These are phyloP conservation scores for Caenorhabditis sp. DNA, from an alignment of 2,888 invertebrate genomes.

Conservation along the genomic window DNA sequence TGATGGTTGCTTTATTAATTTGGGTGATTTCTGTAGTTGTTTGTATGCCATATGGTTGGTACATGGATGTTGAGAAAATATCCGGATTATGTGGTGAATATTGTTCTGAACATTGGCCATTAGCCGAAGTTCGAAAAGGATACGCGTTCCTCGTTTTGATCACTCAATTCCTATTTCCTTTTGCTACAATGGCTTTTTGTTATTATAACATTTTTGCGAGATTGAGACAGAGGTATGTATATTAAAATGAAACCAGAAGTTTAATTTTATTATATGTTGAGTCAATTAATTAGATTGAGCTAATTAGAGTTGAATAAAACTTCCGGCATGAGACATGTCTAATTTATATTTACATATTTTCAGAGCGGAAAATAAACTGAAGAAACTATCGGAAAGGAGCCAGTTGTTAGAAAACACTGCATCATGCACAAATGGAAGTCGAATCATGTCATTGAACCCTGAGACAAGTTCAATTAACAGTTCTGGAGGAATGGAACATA, in stretches of 20 bases:
- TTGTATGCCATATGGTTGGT: conserved; percentile 89
- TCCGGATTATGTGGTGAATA: conserved; percentile 71
- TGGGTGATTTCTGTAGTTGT: conserved; percentile 79
- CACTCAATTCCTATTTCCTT: conserved; percentile 91
- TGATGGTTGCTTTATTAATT: conserved; percentile 72
- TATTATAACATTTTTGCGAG: conserved; percentile 83
- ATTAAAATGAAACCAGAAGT: not conserved
- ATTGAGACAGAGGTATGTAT: conserved; percentile 49
- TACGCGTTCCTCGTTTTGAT: conserved; percentile 88
- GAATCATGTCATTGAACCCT: not conserved
- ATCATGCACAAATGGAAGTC: conserved; percentile 17
- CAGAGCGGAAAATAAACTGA: conserved; percentile 61
- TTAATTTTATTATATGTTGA: too few species aligned
- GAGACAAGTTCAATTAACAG: not conserved
- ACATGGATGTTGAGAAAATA: conserved; percentile 75
- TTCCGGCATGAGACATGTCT: too few species aligned
- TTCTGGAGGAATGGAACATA: conserved; percentile 28
- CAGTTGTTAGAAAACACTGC: conserved; percentile 57
- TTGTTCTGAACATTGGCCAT: conserved; percentile 81
- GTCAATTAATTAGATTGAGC: too few species aligned
- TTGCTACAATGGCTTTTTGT: conserved; percentile 90
- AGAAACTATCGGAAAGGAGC: conserved; percentile 64
- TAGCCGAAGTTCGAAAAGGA: conserved; percentile 79
- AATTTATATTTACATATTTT: too few species aligned
- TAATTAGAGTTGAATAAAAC: too few species aligned